Evolutionary conservation across 2,888 invertebrate genomes (phyloP).

Genomic region (Glyphotaelius pellucidus): DNA sequence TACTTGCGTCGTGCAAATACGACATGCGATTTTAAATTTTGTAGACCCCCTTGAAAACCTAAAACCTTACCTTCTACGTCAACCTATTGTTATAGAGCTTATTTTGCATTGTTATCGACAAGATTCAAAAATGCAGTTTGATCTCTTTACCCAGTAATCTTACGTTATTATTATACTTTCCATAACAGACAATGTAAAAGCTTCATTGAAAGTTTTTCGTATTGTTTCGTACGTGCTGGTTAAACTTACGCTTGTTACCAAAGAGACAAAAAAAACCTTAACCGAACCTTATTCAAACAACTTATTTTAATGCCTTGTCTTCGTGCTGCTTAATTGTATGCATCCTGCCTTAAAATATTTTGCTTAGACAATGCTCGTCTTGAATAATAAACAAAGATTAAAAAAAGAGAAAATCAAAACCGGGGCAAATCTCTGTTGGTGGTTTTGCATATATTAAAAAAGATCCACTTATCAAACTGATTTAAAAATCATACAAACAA

Average conservation of each 20-base stretch:
- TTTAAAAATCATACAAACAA: not conserved
- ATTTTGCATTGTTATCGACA: not conserved
- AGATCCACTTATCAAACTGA: not conserved
- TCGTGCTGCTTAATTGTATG: slow-evolving; percentile 22
- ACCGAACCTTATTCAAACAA: not conserved
- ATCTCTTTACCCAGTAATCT: not conserved
- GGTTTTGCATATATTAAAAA: slow-evolving; percentile 37
- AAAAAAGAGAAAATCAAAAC: slow-evolving; percentile 7
- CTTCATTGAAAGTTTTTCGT: not conserved
- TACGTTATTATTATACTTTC: not conserved
- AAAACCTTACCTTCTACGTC: not conserved
- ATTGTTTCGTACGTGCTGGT: not conserved
- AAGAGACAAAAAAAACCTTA: not conserved
- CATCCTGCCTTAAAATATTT: slow-evolving; percentile 6
- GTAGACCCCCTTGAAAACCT: not conserved
- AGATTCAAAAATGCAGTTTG: not conserved
- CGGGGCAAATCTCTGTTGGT: slow-evolving; percentile 7
- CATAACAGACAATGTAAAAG: not conserved
- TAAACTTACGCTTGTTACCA: not conserved
- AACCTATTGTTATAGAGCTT: not conserved
- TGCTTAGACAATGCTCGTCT: slow-evolving; percentile 38
- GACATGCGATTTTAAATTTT: no score
- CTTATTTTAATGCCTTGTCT: slow-evolving; percentile 1
- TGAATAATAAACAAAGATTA: slow-evolving; percentile 9
- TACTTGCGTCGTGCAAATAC: no score